A percentile compares a stretch with the other conserved stretches of the same genome.
phyloP scores from a whole-genome alignment of 2,888 invertebrate species.

The Pyrrhosoma nymphula region DNA sequence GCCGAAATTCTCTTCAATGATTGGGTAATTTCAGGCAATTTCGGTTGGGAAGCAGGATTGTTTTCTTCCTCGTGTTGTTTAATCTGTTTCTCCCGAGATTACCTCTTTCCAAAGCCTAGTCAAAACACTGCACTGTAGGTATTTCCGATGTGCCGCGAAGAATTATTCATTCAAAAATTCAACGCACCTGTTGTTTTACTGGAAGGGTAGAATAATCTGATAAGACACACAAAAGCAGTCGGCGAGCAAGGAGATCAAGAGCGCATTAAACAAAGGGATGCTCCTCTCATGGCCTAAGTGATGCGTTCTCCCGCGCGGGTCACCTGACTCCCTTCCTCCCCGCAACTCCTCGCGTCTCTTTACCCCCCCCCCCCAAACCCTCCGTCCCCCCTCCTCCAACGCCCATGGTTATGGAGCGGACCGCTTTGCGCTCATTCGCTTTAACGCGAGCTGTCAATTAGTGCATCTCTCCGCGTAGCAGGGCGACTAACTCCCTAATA shows the following conservation, averaged over 20 bases:
- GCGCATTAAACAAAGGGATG: neutral
- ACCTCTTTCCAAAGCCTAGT: too few species aligned
- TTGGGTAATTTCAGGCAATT: too few species aligned
- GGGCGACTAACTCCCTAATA: neutral
- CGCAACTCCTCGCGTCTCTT: neutral
- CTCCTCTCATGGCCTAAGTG: neutral
- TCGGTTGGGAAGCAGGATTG: too few species aligned
- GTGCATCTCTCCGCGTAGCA: neutral
- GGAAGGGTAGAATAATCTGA: neutral
- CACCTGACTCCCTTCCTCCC: neutral
- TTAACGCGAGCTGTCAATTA: slow-evolving; percentile 26
- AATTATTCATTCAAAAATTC: neutral
- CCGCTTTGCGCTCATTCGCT: neutral
- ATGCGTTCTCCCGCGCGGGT: neutral
- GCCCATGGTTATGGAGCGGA: neutral
- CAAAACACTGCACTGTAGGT: too few species aligned
- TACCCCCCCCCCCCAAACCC: neutral
- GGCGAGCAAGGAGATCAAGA: neutral
- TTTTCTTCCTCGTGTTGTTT: too few species aligned
- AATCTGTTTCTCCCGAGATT: too few species aligned
- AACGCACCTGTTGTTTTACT: neutral
- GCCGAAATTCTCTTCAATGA: too few species aligned
- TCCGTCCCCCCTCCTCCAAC: neutral
- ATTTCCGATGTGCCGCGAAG: too few species aligned
- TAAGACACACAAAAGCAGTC: neutral